Evolutionary conservation across 2,888 invertebrate genomes (phyloP).

Genomic region (Ectemnius lituratus): DNA sequence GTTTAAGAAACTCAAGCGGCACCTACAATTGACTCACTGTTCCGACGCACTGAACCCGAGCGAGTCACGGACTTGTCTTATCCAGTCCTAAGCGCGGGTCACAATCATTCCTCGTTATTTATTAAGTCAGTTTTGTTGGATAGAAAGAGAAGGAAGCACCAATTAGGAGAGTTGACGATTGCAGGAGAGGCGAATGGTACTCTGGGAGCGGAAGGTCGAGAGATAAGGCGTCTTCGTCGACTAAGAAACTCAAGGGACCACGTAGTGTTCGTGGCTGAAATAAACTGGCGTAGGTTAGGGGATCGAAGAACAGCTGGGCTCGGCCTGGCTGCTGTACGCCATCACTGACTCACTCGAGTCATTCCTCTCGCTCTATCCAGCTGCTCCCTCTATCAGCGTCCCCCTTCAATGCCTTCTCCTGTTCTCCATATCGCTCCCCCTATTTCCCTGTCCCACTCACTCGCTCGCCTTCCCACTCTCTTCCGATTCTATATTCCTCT

Average conservation of each 20-base stretch:
- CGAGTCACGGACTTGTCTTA: not conserved
- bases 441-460: conserved; percentile 8
- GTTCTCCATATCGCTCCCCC: conserved; percentile 23
- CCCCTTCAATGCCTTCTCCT: conserved; percentile 15
- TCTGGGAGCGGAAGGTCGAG: not conserved
- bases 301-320: conserved; percentile 71
- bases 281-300: conserved; percentile 67
- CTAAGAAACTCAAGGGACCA: conserved; percentile 18
- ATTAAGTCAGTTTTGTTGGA: not conserved
- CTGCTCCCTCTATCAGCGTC: too few relatives aligned
- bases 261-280: conserved; percentile 58
- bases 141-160: not conserved
- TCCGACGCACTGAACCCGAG: not conserved
- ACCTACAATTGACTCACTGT: conserved; percentile 31
- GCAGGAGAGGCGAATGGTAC: not conserved
- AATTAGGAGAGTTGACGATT: too few relatives aligned
- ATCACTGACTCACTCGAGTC: conserved; percentile 69
- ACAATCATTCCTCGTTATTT: conserved; percentile 6
- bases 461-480: not conserved
- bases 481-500: conserved; percentile 3
- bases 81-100: not conserved
- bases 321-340: conserved; percentile 68
- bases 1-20: not conserved
- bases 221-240: conserved; percentile 30
- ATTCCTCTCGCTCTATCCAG: conserved; percentile 15